These are phyloP conservation scores for Psittacula derbiana DNA, from an alignment of 2,797 vertebrate species.

Conservation along the genomic window DNA sequence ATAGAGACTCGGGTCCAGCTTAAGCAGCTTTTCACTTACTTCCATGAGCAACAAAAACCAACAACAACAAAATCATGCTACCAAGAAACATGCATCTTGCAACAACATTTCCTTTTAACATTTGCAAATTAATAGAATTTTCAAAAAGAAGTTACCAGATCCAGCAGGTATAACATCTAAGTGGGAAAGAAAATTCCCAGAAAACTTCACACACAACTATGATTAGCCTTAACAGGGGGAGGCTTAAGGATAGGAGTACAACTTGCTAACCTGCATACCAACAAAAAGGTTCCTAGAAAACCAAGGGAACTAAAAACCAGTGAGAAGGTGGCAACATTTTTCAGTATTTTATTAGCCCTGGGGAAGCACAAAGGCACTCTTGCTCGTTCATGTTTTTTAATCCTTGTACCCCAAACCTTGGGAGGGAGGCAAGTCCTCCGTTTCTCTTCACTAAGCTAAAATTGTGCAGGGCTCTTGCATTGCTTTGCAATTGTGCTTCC, in stretches of 20 bases:
- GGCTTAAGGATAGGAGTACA: neutral
- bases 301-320: neutral
- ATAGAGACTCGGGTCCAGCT: neutral
- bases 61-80: neutral
- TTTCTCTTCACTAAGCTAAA: neutral
- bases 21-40: neutral
- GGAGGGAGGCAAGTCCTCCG: neutral
- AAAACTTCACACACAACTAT: neutral
- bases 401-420: neutral
- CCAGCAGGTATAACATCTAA: neutral
- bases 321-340: neutral
- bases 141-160: neutral
- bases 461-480: neutral
- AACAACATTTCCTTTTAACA: neutral
- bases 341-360: neutral
- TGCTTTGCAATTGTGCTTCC: neutral
- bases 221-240: neutral
- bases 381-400: neutral
- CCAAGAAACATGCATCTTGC: rapidly evolving
- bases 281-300: neutral
- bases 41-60: neutral
- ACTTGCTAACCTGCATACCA: neutral
- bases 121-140: neutral
- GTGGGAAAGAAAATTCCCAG: neutral
- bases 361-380: neutral